A percentile compares a stretch with the other conserved stretches of the same genome.
These are phyloP conservation scores for Digitonthophagus gazella DNA, from an alignment of 2,888 invertebrate species.

Conservation along the genomic window DNA sequence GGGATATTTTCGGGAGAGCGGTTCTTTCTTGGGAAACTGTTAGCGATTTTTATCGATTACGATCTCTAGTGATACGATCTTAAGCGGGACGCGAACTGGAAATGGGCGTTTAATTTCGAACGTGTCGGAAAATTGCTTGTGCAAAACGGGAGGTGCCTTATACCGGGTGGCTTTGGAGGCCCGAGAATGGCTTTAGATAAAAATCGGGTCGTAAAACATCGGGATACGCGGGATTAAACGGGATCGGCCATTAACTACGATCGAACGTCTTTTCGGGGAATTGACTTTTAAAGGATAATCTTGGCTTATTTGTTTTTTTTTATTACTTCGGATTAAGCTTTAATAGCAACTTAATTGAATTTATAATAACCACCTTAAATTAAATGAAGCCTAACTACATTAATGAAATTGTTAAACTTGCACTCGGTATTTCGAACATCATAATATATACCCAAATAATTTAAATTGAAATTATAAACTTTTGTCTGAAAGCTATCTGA, in stretches of 20 bases:
- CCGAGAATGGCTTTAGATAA: slow-evolving; percentile 35
- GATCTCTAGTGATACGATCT: not conserved
- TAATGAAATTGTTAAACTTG: not conserved
- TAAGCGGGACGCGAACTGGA: not conserved
- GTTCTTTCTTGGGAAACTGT: not conserved
- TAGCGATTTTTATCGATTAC: slow-evolving; percentile 4
- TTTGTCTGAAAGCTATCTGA: not conserved
- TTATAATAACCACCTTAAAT: too few relatives aligned
- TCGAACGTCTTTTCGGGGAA: not conserved
- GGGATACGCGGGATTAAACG: slow-evolving; percentile 32
- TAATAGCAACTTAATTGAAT: too few relatives aligned
- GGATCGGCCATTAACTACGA: slow-evolving; percentile 1
- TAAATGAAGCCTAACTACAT: too few relatives aligned
- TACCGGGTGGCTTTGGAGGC: slow-evolving; percentile 20
- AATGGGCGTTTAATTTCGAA: slow-evolving; percentile 11
- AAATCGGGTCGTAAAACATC: slow-evolving; percentile 37
- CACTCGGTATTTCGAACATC: not conserved
- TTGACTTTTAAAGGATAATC: not conserved
- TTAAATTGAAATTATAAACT: not conserved
- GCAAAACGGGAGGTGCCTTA: slow-evolving; percentile 8
- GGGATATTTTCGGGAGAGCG: not conserved
- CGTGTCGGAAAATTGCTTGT: slow-evolving; percentile 2
- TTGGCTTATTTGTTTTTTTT: not conserved
- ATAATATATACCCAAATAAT: slow-evolving; percentile 2
- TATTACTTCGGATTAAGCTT: not conserved